Evolutionary conservation across 2,888 invertebrate species (phyloP).

Genomic region (Cataglyphis altisquamis): DNA sequence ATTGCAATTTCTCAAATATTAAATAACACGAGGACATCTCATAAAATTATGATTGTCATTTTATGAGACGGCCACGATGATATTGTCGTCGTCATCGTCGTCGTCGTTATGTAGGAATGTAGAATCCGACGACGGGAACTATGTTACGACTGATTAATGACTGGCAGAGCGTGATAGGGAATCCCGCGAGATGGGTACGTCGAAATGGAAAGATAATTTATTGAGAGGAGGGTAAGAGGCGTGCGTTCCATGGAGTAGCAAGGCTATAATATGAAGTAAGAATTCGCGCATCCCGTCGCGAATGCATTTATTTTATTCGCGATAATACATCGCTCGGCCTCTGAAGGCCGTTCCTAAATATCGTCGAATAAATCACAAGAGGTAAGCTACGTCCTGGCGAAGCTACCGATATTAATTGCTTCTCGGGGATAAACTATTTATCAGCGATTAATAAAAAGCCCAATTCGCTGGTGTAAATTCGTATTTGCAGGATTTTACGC

Average conservation of each 20-base stretch:
- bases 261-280: constrained; percentile 41
- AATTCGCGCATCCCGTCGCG: constrained; percentile 14
- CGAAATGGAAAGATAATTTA: constrained; percentile 58
- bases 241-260: background rate
- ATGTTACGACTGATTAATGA: constrained; percentile 69
- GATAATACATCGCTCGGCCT: constrained; percentile 66
- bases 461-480: background rate
- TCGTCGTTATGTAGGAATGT: constrained; percentile 10
- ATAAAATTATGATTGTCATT: background rate
- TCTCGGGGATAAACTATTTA: background rate
- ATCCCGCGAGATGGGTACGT: constrained; percentile 53
- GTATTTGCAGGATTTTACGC: background rate
- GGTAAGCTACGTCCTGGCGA: constrained; percentile 10
- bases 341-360: constrained; percentile 76
- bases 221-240: constrained; percentile 26
- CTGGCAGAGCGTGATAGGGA: constrained; percentile 57
- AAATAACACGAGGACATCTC: constrained; percentile 25
- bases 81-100: background rate
- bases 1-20: constrained; percentile 24
- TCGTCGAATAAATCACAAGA: constrained; percentile 69
- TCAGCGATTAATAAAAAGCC: background rate
- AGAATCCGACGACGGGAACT: constrained; percentile 44
- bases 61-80: background rate
- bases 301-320: constrained; percentile 53
- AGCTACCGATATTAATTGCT: constrained; percentile 17